phyloP scores from a whole-genome alignment of 2,797 vertebrate genomes.

The Sebastes variabilis region DNA sequence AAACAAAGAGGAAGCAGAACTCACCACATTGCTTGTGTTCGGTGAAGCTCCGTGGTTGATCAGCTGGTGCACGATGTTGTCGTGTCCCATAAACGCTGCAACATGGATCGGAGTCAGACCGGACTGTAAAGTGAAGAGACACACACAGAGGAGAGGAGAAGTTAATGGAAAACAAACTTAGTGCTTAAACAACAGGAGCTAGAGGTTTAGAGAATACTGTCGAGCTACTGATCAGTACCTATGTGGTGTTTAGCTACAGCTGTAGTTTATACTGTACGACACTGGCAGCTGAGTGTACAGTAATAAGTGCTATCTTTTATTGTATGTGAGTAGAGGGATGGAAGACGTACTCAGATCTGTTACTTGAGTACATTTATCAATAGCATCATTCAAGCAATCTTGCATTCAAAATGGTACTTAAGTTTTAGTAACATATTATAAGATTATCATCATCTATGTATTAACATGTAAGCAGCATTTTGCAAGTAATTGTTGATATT shows the following conservation, averaged over 20 bases:
- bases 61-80: slow-evolving; percentile 96
- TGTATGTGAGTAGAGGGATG: no score
- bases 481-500: no score
- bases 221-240: no score
- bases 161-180: neutral
- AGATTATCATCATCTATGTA: neutral
- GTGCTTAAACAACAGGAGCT: neutral
- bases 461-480: neutral
- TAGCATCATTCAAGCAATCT: no score
- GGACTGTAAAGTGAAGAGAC: slow-evolving; percentile 79
- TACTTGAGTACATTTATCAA: no score
- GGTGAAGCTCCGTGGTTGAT: slow-evolving; percentile 95
- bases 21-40: slow-evolving; percentile 89
- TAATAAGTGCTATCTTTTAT: no score
- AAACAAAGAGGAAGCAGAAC: slow-evolving; percentile 21
- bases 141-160: neutral
- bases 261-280: no score
- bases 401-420: no score
- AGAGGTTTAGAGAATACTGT: neutral
- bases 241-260: no score
- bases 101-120: slow-evolving; percentile 98
- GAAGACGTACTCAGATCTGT: no score
- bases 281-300: no score
- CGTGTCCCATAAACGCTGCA: slow-evolving; percentile 99
- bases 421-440: neutral